These are phyloP conservation scores for Metaphire vulgaris DNA, from an alignment of 1,140 invertebrate genomes.

Conservation along the genomic window DNA sequence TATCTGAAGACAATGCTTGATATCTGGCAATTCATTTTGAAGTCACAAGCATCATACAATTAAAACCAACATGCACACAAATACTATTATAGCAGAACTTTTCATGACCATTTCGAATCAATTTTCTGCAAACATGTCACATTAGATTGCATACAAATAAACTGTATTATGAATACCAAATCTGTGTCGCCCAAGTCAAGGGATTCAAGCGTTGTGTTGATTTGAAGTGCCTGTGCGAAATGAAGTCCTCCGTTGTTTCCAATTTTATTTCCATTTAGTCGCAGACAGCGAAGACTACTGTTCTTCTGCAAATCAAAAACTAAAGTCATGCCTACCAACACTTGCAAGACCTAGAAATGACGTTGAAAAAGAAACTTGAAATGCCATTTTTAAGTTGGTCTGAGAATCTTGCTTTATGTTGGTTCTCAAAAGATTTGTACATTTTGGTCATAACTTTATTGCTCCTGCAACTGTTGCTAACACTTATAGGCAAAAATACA, in stretches of 20 bases:
- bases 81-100: too few species aligned
- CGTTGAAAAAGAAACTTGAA: background rate
- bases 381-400: background rate
- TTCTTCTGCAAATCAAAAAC: conserved; percentile 38
- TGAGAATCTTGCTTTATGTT: background rate
- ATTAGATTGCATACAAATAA: too few species aligned
- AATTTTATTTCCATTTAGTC: conserved; percentile 50
- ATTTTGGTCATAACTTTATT: background rate
- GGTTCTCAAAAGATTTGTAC: background rate
- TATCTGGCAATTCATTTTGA: too few species aligned
- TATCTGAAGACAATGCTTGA: too few species aligned
- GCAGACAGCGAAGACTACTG: conserved; percentile 36
- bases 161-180: too few species aligned
- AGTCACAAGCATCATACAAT: too few species aligned
- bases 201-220: conserved; percentile 44
- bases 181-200: conserved; percentile 50
- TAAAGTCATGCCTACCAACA: background rate
- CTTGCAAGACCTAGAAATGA: background rate
- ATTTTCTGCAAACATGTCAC: too few species aligned
- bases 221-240: conserved; percentile 50
- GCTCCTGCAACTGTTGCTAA: background rate
- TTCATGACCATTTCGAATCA: too few species aligned
- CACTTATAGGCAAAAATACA: background rate
- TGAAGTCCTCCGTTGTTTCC: conserved; percentile 50
- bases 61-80: too few species aligned